Percentiles rank a stretch among this genome's conserved stretches.
Conservation (phyloP, 2,888 invertebrate species). For the Gibbula magus region DNA sequence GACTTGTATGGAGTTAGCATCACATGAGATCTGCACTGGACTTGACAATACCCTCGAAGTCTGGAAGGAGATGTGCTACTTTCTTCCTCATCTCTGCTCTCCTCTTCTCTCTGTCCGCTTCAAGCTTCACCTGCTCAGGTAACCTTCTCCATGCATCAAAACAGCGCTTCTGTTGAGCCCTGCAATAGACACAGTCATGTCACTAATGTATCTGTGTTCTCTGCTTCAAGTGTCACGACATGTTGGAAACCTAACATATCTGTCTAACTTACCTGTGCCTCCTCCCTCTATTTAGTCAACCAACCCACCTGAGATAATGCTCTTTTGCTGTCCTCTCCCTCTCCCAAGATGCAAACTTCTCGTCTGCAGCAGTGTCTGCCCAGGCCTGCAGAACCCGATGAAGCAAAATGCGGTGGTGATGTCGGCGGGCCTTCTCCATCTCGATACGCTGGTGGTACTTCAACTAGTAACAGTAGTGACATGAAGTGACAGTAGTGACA, state of each 20-base stretch:
- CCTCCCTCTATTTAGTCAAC: background rate
- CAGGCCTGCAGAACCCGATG: conserved; percentile 61
- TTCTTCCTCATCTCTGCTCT: conserved; percentile 68
- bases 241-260: too few species aligned
- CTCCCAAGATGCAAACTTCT: conserved; percentile 64
- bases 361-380: conserved; percentile 63
- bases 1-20: background rate
- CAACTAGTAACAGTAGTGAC: conserved; percentile 52
- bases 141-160: conserved; percentile 64
- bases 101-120: conserved; percentile 63
- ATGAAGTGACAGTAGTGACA: background rate
- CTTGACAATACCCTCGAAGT: conserved; percentile 51
- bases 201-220: background rate
- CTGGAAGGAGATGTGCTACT: conserved; percentile 70
- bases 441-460: conserved; percentile 65
- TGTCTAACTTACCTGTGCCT: too few species aligned
- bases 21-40: background rate
- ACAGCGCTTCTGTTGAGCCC: conserved; percentile 56
- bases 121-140: conserved; percentile 59
- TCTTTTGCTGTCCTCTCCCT: conserved; percentile 64
- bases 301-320: conserved; percentile 59
- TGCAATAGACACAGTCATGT: conserved; percentile 36
- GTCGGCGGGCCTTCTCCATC: conserved; percentile 64
- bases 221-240: background rate
- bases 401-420: conserved; percentile 50